These are phyloP conservation scores for Pachycephus smyrnensis DNA, from an alignment of 2,888 invertebrate genomes.

Conservation along the genomic window DNA sequence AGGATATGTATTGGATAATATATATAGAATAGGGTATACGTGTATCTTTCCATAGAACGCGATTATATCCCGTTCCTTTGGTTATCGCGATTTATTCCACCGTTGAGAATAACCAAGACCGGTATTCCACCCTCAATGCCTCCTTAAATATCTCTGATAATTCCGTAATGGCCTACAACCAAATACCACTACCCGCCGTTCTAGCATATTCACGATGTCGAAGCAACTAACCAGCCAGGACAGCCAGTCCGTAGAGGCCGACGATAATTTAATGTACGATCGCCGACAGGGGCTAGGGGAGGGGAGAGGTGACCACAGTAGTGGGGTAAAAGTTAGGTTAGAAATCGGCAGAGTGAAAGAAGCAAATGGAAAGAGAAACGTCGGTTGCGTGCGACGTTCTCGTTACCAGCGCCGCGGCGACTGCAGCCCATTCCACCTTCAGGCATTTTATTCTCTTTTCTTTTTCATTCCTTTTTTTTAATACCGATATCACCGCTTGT, in stretches of 20 bases:
- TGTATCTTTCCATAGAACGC: not conserved
- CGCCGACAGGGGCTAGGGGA: slow-evolving; percentile 12
- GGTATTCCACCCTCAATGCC: slow-evolving; percentile 15
- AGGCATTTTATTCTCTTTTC: not conserved
- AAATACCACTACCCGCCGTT: slow-evolving; percentile 6
- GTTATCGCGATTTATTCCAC: not conserved
- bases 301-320: not conserved
- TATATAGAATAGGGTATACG: not conserved
- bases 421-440: slow-evolving; percentile 2
- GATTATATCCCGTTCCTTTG: not conserved
- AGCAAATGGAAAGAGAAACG: slow-evolving; percentile 11
- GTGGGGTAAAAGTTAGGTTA: not conserved
- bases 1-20: not conserved
- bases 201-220: not conserved
- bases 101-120: not conserved
- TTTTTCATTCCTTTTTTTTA: not conserved
- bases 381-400: slow-evolving; percentile 27
- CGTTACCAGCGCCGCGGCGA: slow-evolving; percentile 20
- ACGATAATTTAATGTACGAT: slow-evolving; percentile 29
- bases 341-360: not conserved
- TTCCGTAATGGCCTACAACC: slow-evolving; percentile 13
- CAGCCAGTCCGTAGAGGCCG: slow-evolving; percentile 1
- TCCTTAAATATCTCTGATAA: slow-evolving; percentile 25
- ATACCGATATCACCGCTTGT: not conserved
- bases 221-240: no score